Base-by-base conservation (phyloP, 2,113 vertebrate species). In the Brachyhypopomus occidentalis region DNA sequence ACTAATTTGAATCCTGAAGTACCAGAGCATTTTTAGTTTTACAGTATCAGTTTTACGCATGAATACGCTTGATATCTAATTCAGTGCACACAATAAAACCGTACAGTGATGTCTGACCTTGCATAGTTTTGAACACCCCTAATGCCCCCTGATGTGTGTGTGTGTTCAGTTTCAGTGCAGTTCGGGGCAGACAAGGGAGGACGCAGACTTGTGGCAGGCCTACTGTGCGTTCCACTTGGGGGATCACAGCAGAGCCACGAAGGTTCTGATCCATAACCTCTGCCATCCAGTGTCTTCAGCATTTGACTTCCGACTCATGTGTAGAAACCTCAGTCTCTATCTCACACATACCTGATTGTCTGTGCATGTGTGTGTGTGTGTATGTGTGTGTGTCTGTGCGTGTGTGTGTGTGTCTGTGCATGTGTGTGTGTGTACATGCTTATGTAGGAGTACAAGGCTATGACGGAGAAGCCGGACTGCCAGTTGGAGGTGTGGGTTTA, bases 161-260 rank as follows among this genome's bases (percentile, higher is more conserved):
- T 60, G 58, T 76, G 38, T 38, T 66, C 78, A 96, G 95, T 96
- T 96, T 89, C 94, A 96, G 76, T 90, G 91, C 52, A 93, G 95
- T 0, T 91, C 89, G 59, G 93, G 92, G 1, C 94, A 95, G 79
- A 86, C 92, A 85, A 91, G 93, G 81, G 88, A 94, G 4, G 92
- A 94, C 56, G 66, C 89, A 22, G 91, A 90, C 59, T 86, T 96
- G 63, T 96, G 95, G 94, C 92, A 95, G 1, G 94, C 93, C 36
- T 96, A 95, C 83, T 93, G 91, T 70, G 93, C 94, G 5, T 95
- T 96, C 87, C 95, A 96, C 75, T 83, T 95, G 76, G 94, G 95
- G 19, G 94, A 96, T 89, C 95, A 95, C 89, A 94, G 90, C 84
- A 92, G 92, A 90, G 92, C 94, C 60, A 84, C 96, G 84, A 91